Conservation (phyloP, 2,797 vertebrate genomes). For the Streptopelia turtur region DNA sequence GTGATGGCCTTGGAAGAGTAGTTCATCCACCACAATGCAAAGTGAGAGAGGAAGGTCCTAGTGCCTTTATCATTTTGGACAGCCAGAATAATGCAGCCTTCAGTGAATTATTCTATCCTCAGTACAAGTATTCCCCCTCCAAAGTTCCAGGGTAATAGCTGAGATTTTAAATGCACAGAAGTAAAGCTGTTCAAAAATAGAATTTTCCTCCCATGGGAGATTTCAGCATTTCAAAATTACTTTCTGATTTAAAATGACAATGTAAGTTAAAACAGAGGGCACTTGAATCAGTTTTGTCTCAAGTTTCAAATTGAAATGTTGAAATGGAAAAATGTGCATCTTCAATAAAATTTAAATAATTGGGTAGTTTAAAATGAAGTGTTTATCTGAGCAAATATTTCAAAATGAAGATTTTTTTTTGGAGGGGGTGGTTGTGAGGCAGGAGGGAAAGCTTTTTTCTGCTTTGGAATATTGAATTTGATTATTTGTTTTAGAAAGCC, state of each 20-base stretch:
- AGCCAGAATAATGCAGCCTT: neutral
- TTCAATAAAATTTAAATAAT: neutral
- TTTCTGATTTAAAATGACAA: neutral
- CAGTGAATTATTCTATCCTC: neutral
- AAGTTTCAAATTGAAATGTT: neutral
- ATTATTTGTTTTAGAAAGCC: neutral
- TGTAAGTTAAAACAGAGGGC: neutral
- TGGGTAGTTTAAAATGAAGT: neutral
- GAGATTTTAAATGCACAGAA: constrained; percentile 30
- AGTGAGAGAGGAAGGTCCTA: neutral
- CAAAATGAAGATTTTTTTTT: neutral
- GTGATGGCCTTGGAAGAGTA: neutral
- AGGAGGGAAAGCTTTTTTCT: neutral
- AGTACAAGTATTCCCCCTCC: neutral
- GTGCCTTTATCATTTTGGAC: neutral
- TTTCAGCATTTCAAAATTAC: neutral
- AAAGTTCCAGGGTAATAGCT: neutral
- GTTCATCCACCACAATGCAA: neutral
- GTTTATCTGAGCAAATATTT: neutral
- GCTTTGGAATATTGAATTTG: neutral
- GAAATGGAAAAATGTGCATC: neutral
- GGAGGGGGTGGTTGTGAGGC: too few relatives aligned
- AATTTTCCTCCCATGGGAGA: neutral
- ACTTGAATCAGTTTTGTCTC: neutral
- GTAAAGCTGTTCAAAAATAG: constrained; percentile 50